phyloP scores from a whole-genome alignment of 2,113 vertebrate species.

The Toxotes jaculatrix region DNA sequence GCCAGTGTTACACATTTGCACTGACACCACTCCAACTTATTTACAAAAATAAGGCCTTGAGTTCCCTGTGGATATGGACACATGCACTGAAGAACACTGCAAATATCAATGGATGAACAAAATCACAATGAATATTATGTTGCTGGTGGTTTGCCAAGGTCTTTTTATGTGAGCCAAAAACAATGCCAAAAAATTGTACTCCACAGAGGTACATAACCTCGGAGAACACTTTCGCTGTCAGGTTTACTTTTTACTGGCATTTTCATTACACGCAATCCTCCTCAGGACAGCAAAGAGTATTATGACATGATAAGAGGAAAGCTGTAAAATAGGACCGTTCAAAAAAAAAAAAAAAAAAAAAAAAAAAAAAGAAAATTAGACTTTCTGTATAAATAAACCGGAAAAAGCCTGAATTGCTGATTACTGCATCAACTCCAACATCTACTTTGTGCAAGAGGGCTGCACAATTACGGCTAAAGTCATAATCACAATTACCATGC shows the following conservation, averaged over 20 bases:
- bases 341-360: not conserved
- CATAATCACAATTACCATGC: conserved; percentile 36
- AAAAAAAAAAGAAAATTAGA: not conserved
- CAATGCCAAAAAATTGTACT: not conserved
- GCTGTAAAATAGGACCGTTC: not conserved
- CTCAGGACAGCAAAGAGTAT: conserved; percentile 8
- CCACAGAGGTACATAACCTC: not conserved
- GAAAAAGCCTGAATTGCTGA: not conserved
- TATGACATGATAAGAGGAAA: not conserved
- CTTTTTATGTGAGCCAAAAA: not conserved
- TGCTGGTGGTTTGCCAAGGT: conserved; percentile 18
- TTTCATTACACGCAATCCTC: conserved; percentile 21
- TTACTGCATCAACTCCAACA: conserved; percentile 19
- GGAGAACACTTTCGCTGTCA: conserved; percentile 12
- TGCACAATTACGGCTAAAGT: conserved; percentile 20
- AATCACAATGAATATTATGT: conserved; percentile 7
- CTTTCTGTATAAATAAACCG: not conserved
- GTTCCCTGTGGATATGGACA: not conserved
- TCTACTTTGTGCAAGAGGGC: conserved; percentile 27
- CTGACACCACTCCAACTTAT: not conserved
- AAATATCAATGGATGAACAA: not conserved
- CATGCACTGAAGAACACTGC: not conserved
- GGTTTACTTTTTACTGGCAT: conserved; percentile 4
- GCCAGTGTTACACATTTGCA: not conserved
- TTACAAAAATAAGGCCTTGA: not conserved